phyloP scores from a whole-genome alignment of 1,140 invertebrate species.

The Drosophila subpulchrella region DNA sequence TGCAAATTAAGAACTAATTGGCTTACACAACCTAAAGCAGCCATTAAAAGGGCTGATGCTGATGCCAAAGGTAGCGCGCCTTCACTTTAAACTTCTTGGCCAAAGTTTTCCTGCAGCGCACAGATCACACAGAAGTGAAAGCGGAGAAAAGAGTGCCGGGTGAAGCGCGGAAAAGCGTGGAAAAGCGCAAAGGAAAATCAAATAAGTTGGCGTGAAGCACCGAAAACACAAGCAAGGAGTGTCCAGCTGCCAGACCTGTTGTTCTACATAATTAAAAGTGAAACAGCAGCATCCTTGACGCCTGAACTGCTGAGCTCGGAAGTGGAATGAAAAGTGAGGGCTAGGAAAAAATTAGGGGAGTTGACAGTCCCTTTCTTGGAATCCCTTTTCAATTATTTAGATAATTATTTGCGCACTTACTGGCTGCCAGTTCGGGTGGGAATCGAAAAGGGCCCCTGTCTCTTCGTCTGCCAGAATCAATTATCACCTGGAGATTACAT shows the following conservation, averaged over 20 bases:
- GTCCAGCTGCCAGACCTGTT: constrained; percentile 55
- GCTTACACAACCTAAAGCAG: constrained; percentile 82
- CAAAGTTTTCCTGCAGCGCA: constrained; percentile 53
- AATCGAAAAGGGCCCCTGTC: constrained; percentile 11
- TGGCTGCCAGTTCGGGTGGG: constrained; percentile 12
- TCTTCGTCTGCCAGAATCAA: constrained; percentile 37
- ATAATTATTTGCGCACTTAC: constrained; percentile 78
- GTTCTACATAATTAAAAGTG: constrained; percentile 77
- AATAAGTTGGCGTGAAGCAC: constrained; percentile 51
- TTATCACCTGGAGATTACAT: constrained; percentile 57
- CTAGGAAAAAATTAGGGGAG: neutral
- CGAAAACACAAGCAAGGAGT: constrained; percentile 31
- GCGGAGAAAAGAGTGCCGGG: neutral
- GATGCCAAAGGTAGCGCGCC: constrained; percentile 37
- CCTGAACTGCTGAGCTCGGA: constrained; percentile 10
- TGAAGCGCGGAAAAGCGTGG: neutral
- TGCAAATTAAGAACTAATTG: constrained; percentile 83
- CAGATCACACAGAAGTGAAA: constrained; percentile 51
- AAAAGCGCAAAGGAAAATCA: constrained; percentile 51
- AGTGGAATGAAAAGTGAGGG: neutral
- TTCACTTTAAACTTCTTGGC: constrained; percentile 74
- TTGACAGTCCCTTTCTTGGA: constrained; percentile 30
- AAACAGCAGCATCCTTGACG: constrained; percentile 51
- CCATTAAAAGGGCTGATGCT: constrained; percentile 70
- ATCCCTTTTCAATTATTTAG: constrained; percentile 80